These are phyloP conservation scores for Octomys mimax DNA, from an alignment of 2,797 vertebrate species.

Conservation along the genomic window DNA sequence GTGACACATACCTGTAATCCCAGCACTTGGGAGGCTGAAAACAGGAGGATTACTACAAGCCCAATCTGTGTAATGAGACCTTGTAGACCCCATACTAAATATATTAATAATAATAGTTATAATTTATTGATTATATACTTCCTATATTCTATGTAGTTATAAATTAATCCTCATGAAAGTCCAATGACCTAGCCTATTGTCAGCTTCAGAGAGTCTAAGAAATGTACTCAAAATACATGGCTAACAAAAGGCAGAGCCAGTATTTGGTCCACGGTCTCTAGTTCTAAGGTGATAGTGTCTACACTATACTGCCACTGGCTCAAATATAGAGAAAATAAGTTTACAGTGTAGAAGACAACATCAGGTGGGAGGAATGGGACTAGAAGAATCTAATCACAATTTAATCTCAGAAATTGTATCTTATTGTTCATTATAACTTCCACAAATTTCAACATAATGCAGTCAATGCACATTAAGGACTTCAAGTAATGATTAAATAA, in stretches of 20 bases:
- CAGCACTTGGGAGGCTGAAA: no score
- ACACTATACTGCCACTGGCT: not conserved
- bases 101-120: not conserved
- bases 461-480: not conserved
- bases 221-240: not conserved
- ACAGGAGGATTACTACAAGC: no score
- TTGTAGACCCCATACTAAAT: no score
- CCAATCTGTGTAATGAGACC: no score
- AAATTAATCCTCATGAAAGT: not conserved
- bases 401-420: not conserved
- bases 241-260: not conserved
- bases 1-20: no score
- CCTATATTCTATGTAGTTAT: not conserved
- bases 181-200: not conserved
- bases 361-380: not conserved
- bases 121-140: not conserved
- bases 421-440: not conserved
- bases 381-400: not conserved
- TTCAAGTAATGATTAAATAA: not conserved
- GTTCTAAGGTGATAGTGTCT: not conserved
- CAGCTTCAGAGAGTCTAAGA: not conserved
- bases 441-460: not conserved
- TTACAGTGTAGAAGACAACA: not conserved
- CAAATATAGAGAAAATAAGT: not conserved
- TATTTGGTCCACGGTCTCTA: not conserved